Conservation (phyloP, 1,140 invertebrate species). For the Sinonovacula constricta region DNA sequence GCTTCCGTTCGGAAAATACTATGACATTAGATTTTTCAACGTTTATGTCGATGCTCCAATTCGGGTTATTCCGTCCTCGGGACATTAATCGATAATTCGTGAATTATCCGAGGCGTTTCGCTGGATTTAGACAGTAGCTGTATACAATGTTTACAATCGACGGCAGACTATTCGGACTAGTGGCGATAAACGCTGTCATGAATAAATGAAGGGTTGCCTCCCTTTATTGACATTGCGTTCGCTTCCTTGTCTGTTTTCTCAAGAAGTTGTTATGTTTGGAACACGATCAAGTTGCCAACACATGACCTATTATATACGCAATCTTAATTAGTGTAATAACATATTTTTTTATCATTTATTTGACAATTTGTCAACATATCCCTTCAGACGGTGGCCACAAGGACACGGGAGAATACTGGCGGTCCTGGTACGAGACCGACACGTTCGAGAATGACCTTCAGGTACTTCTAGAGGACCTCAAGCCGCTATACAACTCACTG, state of each 20-base stretch:
- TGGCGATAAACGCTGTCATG: no score
- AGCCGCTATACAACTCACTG: slow-evolving; percentile 91
- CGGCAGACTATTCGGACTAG: no score
- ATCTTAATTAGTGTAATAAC: background rate
- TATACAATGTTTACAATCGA: no score
- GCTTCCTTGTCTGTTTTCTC: background rate
- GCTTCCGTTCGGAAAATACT: no score
- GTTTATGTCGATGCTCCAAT: no score
- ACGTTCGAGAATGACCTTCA: slow-evolving; percentile 83
- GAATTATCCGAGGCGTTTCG: no score
- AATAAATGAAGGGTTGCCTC: no score
- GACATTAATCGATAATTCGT: no score
- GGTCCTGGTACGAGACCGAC: slow-evolving; percentile 70
- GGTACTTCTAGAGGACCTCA: slow-evolving; percentile 89
- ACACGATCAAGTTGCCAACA: background rate
- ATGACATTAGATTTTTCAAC: no score
- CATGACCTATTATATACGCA: background rate
- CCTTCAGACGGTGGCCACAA: slow-evolving; percentile 48
- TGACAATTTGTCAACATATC: background rate
- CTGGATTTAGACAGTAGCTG: no score
- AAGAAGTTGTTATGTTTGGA: background rate
- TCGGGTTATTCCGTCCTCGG: no score
- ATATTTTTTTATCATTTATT: background rate
- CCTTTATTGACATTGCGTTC: no score
- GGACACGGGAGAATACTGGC: slow-evolving; percentile 67